A percentile compares a stretch with the other conserved stretches of the same genome.
Evolutionary conservation across 2,888 invertebrate species (phyloP).

Genomic region (Nomada fabriciana): DNA sequence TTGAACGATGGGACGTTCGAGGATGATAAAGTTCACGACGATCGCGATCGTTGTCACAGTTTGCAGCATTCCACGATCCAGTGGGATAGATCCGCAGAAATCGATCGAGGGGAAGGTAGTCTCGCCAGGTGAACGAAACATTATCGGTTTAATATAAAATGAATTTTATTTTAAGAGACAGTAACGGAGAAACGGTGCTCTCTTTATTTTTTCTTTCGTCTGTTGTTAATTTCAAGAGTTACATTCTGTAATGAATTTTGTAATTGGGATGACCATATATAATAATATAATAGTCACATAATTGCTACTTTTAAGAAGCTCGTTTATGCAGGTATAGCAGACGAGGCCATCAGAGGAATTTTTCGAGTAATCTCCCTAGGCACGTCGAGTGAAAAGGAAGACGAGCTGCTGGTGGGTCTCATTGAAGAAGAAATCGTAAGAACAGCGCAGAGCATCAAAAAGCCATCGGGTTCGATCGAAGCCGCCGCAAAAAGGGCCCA

Average conservation of each 20-base stretch:
- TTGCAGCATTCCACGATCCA: slow-evolving; percentile 38
- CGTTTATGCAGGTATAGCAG: slow-evolving; percentile 41
- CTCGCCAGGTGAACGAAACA: slow-evolving; percentile 59
- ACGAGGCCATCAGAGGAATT: slow-evolving; percentile 51
- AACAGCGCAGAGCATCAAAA: slow-evolving; percentile 64
- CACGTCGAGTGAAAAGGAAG: slow-evolving; percentile 60
- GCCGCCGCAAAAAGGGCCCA: slow-evolving; percentile 73
- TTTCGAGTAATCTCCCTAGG: slow-evolving; percentile 65
- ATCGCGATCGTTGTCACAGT: slow-evolving; percentile 63
- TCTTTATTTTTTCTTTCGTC: no score
- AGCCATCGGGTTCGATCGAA: slow-evolving; percentile 70
- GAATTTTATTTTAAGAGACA: neutral
- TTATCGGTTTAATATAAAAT: neutral
- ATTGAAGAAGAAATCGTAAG: slow-evolving; percentile 70
- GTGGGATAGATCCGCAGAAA: slow-evolving; percentile 23
- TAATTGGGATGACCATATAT: no score
- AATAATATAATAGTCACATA: no score
- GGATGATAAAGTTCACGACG: slow-evolving; percentile 62
- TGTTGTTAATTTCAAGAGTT: no score
- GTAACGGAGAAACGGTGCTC: neutral
- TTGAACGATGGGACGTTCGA: slow-evolving; percentile 55
- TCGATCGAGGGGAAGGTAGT: slow-evolving; percentile 28
- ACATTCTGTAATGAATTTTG: no score
- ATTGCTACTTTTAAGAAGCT: no score
- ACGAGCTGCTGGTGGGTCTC: slow-evolving; percentile 69